Evolutionary conservation across 2,888 invertebrate species (phyloP).

Genomic region (Nipponacmea schrenckii): DNA sequence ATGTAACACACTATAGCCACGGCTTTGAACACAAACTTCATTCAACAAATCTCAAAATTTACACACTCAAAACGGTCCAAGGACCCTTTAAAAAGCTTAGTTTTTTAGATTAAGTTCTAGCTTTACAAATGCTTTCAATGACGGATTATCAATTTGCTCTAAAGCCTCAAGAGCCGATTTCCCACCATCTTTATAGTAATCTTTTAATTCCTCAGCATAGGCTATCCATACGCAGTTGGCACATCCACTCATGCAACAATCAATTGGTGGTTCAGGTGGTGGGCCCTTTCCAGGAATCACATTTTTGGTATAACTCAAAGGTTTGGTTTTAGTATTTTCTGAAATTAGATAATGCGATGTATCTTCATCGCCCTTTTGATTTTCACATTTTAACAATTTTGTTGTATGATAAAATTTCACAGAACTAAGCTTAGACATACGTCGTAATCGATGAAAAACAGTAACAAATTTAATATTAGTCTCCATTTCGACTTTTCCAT

Average conservation of each 20-base stretch:
- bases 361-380: too few relatives aligned
- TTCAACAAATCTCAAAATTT: too few relatives aligned
- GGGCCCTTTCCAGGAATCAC: conserved; percentile 58
- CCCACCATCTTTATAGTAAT: conserved; percentile 73
- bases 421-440: too few relatives aligned
- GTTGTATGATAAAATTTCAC: too few relatives aligned
- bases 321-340: neutral
- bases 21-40: too few relatives aligned
- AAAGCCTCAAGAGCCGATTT: conserved; percentile 78
- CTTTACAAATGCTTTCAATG: conserved; percentile 82
- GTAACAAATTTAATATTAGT: too few relatives aligned
- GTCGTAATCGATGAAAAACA: too few relatives aligned
- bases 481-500: too few relatives aligned
- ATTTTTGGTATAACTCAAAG: conserved; percentile 22
- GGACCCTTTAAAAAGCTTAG: neutral
- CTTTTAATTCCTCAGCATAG: conserved; percentile 81
- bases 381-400: too few relatives aligned
- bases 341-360: too few relatives aligned
- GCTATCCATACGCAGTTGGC: conserved; percentile 92
- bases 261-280: conserved; percentile 79
- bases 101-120: conserved; percentile 75
- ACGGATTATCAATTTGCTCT: conserved; percentile 77
- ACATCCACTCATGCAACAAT: conserved; percentile 92
- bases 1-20: too few relatives aligned
- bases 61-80: too few relatives aligned